A percentile compares a stretch with the other conserved stretches of the same genome.
Conservation (phyloP, 37 sponge, comb jelly and placozoan genomes). For the Axinella damicornis region DNA sequence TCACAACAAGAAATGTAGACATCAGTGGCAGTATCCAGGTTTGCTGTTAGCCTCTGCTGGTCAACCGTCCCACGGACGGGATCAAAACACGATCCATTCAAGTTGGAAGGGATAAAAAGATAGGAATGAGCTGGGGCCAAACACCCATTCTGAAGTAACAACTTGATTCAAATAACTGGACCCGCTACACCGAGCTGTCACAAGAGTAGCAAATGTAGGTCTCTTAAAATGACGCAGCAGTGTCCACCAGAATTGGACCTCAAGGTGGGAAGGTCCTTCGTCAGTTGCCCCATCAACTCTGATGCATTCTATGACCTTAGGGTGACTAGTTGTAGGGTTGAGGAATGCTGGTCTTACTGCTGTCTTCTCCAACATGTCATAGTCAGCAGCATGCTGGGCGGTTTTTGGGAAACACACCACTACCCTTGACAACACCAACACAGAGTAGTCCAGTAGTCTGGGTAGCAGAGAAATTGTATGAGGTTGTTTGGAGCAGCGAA, state of each 20-base stretch:
- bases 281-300: slow-evolving; percentile 42
- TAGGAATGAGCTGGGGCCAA: slow-evolving; percentile 29
- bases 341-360: too few relatives aligned
- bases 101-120: slow-evolving; percentile 43
- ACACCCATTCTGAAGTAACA: slow-evolving; percentile 35
- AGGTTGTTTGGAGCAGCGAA: too few relatives aligned
- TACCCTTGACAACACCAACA: too few relatives aligned
- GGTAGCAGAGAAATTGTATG: too few relatives aligned
- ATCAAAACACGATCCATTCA: slow-evolving; percentile 32
- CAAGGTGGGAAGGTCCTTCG: slow-evolving; percentile 25
- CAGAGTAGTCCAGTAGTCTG: too few relatives aligned
- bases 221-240: not conserved
- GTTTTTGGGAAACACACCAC: too few relatives aligned
- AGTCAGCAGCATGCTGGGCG: too few relatives aligned
- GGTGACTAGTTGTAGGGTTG: not conserved
- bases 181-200: slow-evolving; percentile 40
- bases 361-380: too few relatives aligned
- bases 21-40: too few relatives aligned
- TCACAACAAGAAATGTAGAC: too few relatives aligned
- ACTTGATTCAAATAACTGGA: slow-evolving; percentile 30
- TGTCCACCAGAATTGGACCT: slow-evolving; percentile 52
- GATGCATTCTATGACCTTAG: slow-evolving; percentile 33
- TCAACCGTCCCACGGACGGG: too few relatives aligned
- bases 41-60: too few relatives aligned
- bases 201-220: slow-evolving; percentile 10